phyloP scores from a whole-genome alignment of 2,113 vertebrate species.

The Neomonachus schauinslandi region DNA sequence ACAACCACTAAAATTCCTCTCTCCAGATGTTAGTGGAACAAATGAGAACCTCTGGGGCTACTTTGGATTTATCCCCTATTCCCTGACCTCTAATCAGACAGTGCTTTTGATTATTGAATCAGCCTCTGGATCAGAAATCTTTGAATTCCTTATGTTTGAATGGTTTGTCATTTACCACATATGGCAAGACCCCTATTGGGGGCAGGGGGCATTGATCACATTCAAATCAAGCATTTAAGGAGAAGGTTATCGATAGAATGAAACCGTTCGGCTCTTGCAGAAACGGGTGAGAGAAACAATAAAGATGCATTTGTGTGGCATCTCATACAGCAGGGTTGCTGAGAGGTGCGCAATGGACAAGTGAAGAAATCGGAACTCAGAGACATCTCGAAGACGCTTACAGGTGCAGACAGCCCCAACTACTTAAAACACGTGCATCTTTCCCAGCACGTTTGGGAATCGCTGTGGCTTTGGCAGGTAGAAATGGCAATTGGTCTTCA shows the following conservation, averaged over 20 bases:
- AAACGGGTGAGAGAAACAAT: neutral
- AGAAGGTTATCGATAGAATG: neutral
- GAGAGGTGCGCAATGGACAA: neutral
- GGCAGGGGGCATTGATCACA: neutral
- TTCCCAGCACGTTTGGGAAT: neutral
- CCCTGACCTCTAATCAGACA: conserved; percentile 39
- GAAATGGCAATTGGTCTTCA: neutral
- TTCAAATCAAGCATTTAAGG: conserved; percentile 28
- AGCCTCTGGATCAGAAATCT: conserved; percentile 48
- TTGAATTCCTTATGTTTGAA: neutral
- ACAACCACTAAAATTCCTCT: conserved; percentile 68
- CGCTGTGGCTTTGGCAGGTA: neutral
- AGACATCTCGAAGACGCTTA: neutral
- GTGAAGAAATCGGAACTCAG: neutral
- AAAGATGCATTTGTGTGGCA: neutral
- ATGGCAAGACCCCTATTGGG: neutral
- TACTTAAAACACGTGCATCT: neutral
- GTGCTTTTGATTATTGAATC: conserved; percentile 33
- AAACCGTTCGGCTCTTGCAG: neutral
- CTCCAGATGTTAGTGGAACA: conserved; percentile 59
- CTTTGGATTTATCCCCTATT: conserved; percentile 38
- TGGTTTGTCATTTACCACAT: conserved; percentile 2
- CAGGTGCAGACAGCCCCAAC: neutral
- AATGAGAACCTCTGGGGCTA: conserved; percentile 72
- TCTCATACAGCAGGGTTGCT: neutral